Percentiles rank a stretch among this genome's conserved stretches.
phyloP scores from a whole-genome alignment of 2,113 vertebrate genomes.

The Hippocampus guttulatus region DNA sequence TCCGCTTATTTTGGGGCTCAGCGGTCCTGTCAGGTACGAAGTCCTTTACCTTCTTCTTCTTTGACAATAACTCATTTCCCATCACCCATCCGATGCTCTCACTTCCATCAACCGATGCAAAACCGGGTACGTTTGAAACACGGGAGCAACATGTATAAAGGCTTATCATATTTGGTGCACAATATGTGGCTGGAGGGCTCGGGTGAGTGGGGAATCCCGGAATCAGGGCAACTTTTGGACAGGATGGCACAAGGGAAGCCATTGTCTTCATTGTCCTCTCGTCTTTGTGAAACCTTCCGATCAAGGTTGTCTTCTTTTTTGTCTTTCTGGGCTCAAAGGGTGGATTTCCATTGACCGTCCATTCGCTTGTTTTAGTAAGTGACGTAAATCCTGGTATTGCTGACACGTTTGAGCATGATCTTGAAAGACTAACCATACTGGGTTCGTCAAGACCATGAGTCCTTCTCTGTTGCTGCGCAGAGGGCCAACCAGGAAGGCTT shows the following conservation, averaged over 20 bases:
- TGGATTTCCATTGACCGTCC: constrained; percentile 24
- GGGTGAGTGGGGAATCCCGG: constrained; percentile 44
- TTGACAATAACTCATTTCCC: constrained; percentile 15
- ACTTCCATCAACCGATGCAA: constrained; percentile 21
- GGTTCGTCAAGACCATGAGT: constrained; percentile 8
- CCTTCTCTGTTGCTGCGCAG: constrained; percentile 18
- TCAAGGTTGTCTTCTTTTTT: constrained; percentile 8
- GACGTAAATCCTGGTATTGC: constrained; percentile 47
- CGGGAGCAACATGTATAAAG: constrained; percentile 17
- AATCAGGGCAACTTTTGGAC: constrained; percentile 24
- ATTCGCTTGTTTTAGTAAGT: constrained; percentile 19
- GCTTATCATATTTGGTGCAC: constrained; percentile 17
- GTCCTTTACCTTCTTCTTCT: constrained; percentile 4
- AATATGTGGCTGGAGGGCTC: neutral
- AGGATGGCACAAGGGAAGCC: constrained; percentile 40
- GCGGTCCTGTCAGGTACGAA: constrained; percentile 12
- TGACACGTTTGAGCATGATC: constrained; percentile 28
- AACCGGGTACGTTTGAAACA: constrained; percentile 41
- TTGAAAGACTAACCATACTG: constrained; percentile 37
- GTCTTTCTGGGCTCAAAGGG: constrained; percentile 19
- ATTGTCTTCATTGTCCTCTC: constrained; percentile 31
- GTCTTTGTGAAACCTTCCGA: constrained; percentile 9
- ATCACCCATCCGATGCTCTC: constrained; percentile 17
- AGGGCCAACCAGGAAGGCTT: constrained; percentile 41
- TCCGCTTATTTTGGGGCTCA: constrained; percentile 3